Evolutionary conservation across 2,888 invertebrate species (phyloP).

Genomic region (Incurvaria masculella): DNA sequence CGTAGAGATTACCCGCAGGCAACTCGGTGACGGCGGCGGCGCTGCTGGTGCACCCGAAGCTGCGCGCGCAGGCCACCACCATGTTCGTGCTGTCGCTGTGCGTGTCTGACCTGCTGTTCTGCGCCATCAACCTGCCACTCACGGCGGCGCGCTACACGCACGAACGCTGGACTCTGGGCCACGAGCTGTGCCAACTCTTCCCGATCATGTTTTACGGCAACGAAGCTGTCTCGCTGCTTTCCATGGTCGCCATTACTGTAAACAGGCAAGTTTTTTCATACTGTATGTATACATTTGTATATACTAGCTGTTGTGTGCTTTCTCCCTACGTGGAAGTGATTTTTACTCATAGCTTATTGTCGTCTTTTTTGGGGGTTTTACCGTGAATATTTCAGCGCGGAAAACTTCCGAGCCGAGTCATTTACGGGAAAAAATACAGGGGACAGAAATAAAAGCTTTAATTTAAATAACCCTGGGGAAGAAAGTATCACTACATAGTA

Average conservation of each 20-base stretch:
- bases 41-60: constrained; percentile 71
- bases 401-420: too few relatives aligned
- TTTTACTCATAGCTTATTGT: too few relatives aligned
- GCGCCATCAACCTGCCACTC: constrained; percentile 78
- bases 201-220: constrained; percentile 89
- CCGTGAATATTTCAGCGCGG: too few relatives aligned
- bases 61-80: constrained; percentile 80
- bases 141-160: constrained; percentile 80
- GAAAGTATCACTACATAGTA: too few relatives aligned
- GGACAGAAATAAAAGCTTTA: too few relatives aligned
- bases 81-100: constrained; percentile 85
- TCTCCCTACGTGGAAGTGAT: too few relatives aligned
- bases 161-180: constrained; percentile 78
- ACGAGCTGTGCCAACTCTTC: constrained; percentile 75
- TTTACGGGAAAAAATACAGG: too few relatives aligned
- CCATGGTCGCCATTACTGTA: constrained; percentile 87
- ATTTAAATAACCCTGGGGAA: too few relatives aligned
- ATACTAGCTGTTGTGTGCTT: too few relatives aligned
- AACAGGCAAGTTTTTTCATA: constrained; percentile 81
- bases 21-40: constrained; percentile 81
- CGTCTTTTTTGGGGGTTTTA: too few relatives aligned
- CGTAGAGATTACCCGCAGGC: constrained; percentile 58
- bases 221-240: constrained; percentile 81
- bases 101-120: constrained; percentile 82
- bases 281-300: too few relatives aligned